phyloP scores from a whole-genome alignment of 2,113 vertebrate genomes.

The Hypanus sabinus region DNA sequence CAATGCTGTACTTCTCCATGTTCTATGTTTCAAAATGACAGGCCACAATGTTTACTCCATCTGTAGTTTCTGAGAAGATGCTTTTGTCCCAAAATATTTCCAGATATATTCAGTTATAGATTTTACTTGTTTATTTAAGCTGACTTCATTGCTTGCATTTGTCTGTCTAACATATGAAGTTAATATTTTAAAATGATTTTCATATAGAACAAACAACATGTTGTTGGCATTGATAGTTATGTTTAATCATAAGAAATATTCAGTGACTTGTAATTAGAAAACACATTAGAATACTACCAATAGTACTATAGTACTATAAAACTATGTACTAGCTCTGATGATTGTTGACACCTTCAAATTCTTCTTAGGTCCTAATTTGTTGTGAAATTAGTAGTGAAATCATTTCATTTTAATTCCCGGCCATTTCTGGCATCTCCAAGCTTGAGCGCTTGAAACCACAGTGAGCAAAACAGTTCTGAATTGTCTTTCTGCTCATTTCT shows the following conservation, averaged over 20 bases:
- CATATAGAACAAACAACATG: not conserved
- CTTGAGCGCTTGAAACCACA: too few species aligned
- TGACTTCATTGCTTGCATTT: constrained; percentile 61
- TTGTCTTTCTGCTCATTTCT: too few species aligned
- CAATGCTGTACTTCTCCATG: too few species aligned
- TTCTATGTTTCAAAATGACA: not conserved
- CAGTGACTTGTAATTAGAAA: not conserved
- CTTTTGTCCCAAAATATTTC: constrained; percentile 64
- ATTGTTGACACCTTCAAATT: too few species aligned
- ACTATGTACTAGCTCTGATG: too few species aligned
- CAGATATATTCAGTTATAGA: constrained; percentile 76
- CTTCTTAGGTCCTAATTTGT: too few species aligned
- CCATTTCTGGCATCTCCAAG: too few species aligned
- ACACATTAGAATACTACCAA: too few species aligned
- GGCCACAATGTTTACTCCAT: constrained; percentile 68
- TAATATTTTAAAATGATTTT: not conserved
- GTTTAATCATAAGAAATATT: not conserved
- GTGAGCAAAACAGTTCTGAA: too few species aligned
- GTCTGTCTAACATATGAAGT: constrained; percentile 54
- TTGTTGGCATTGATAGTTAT: not conserved
- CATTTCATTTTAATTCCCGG: too few species aligned
- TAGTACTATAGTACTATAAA: too few species aligned
- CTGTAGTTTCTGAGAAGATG: constrained; percentile 66
- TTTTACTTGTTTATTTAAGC: constrained; percentile 76
- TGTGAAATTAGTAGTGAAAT: too few species aligned